Percentiles rank a stretch among this genome's conserved stretches.
Conservation (phyloP, 2,888 invertebrate genomes). For the Drosophila paranaensis region DNA sequence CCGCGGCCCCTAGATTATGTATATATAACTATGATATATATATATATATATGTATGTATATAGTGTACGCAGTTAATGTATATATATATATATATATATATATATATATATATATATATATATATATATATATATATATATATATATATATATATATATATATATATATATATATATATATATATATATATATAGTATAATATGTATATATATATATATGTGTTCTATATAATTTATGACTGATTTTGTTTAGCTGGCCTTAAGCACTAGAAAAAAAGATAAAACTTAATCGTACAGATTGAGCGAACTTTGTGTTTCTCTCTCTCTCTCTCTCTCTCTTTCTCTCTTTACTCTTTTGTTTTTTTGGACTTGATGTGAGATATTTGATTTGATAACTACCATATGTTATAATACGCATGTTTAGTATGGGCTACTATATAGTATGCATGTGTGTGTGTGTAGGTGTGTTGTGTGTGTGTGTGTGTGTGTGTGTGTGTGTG, state of each 20-base stretch:
- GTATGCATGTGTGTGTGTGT: neutral
- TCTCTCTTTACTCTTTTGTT: constrained; percentile 1
- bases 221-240: constrained; percentile 44
- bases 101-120: constrained; percentile 36
- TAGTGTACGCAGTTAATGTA: constrained; percentile 43
- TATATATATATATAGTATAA: constrained; percentile 44
- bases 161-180: constrained; percentile 36
- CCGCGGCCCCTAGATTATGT: constrained; percentile 64
- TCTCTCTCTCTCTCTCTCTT: constrained; percentile 16
- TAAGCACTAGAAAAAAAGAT: constrained; percentile 53
- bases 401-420: constrained; percentile 21
- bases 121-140: constrained; percentile 33
- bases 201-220: constrained; percentile 31
- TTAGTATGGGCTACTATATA: constrained; percentile 29
- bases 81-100: constrained; percentile 41
- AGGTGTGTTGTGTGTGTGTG: constrained; percentile 11
- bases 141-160: constrained; percentile 46
- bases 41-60: constrained; percentile 38
- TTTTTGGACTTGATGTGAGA: constrained; percentile 52
- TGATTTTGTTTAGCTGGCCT: constrained; percentile 26
- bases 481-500: constrained; percentile 29
- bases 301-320: constrained; percentile 51
- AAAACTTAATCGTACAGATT: constrained; percentile 67
- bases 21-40: constrained; percentile 47
- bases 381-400: constrained; percentile 42